Evolutionary conservation across 92 coral and sea anemone species (phyloP).

Genomic region (Scolanthus callimorphus): DNA sequence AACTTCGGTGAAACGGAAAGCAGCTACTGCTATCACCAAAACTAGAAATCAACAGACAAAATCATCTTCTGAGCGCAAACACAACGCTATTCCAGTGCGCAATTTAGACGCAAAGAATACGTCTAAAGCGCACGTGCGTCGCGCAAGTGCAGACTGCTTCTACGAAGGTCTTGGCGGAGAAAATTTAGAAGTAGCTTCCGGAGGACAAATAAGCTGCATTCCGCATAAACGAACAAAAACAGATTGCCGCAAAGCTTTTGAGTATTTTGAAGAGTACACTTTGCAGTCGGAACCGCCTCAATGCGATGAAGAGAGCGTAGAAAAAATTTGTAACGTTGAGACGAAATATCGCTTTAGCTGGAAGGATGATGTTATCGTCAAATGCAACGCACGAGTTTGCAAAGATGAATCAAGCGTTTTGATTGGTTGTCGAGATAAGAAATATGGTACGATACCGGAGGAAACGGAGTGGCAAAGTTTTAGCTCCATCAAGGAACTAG

Average conservation of each 20-base stretch:
- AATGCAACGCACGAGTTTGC: constrained; percentile 54
- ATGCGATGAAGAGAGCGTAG: constrained; percentile 15
- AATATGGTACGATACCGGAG: constrained; percentile 53
- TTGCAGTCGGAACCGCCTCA: constrained; percentile 30
- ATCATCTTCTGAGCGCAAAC: too few species aligned
- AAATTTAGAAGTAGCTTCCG: not conserved
- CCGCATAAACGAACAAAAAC: constrained; percentile 36
- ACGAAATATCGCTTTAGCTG: constrained; percentile 42
- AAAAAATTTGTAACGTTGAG: constrained; percentile 48
- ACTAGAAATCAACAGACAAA: too few species aligned
- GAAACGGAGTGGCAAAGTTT: constrained; percentile 51
- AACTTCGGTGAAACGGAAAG: too few species aligned
- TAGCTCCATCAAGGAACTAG: constrained; percentile 34
- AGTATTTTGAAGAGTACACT: constrained; percentile 44
- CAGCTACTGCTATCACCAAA: too few species aligned
- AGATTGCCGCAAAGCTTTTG: constrained; percentile 51
- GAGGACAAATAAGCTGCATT: constrained; percentile 48
- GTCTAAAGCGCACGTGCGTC: too few species aligned
- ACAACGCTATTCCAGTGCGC: too few species aligned
- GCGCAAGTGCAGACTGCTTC: not conserved
- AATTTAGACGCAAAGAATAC: too few species aligned
- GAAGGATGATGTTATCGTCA: constrained; percentile 30
- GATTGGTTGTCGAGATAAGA: constrained; percentile 59
- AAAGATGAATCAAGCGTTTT: constrained; percentile 29
- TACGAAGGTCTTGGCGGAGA: too few species aligned